Evolutionary conservation across 2,888 invertebrate species (phyloP).

Genomic region (Lampropteryx suffumata): DNA sequence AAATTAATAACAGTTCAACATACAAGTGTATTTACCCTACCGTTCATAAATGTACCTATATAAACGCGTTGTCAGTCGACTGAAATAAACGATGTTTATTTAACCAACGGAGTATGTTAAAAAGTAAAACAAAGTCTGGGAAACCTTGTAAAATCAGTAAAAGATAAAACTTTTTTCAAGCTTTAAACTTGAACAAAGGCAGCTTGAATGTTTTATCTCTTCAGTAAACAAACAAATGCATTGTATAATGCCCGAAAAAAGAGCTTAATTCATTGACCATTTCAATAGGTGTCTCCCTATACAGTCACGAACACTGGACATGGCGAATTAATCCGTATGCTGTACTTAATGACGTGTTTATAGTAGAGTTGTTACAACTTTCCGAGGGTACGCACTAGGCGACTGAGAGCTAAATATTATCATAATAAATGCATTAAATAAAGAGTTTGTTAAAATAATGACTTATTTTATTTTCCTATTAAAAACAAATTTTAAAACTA

Average conservation of each 20-base stretch:
- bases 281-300: slow-evolving; percentile 5
- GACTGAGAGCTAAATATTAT: slow-evolving; percentile 82
- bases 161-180: neutral
- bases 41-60: neutral
- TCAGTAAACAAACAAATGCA: slow-evolving; percentile 2
- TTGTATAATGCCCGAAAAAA: neutral
- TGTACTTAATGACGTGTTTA: slow-evolving; percentile 43
- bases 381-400: slow-evolving; percentile 83
- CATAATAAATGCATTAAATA: slow-evolving; percentile 81
- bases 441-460: slow-evolving; percentile 77
- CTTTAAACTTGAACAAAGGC: neutral
- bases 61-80: neutral
- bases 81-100: slow-evolving; percentile 1
- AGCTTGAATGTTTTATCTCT: slow-evolving; percentile 5
- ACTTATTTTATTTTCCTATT: slow-evolving; percentile 43
- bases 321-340: slow-evolving; percentile 28
- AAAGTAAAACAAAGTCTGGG: neutral
- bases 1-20: no score
- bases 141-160: slow-evolving; percentile 1
- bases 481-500: neutral
- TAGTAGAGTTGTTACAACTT: slow-evolving; percentile 78
- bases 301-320: slow-evolving; percentile 31
- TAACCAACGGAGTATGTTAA: neutral
- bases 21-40: neutral
- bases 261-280: slow-evolving; percentile 4